Percentiles rank a stretch among this genome's conserved stretches.
Evolutionary conservation across 1,140 invertebrate species (phyloP).

Genomic region (Aporrectodea caliginosa): DNA sequence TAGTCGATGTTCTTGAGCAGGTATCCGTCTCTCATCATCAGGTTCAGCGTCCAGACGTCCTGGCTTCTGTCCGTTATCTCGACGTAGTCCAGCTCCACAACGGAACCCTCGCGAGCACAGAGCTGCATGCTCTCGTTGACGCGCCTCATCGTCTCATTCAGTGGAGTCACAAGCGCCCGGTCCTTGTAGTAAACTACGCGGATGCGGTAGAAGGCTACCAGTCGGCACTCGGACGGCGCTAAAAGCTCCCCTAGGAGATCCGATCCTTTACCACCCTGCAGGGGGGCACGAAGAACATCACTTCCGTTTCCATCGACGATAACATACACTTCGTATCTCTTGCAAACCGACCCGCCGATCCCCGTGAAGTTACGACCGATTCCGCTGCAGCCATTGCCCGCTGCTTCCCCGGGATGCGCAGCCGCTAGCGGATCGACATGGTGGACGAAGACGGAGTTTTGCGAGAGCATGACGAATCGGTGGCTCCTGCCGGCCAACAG

Average conservation of each 20-base stretch:
- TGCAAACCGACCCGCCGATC: too few species aligned
- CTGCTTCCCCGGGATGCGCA: too few species aligned
- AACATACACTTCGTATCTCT: neutral
- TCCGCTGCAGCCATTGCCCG: too few species aligned
- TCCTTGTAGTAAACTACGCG: neutral
- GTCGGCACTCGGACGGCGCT: neutral
- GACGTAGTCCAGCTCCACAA: neutral
- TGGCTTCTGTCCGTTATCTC: neutral
- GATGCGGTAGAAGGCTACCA: neutral
- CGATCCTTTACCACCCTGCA: too few species aligned
- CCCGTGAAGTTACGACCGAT: too few species aligned
- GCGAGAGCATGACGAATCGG: neutral
- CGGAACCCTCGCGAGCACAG: neutral
- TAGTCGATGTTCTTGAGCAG: neutral
- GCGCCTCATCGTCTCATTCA: neutral
- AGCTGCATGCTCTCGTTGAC: neutral
- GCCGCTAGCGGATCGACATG: too few species aligned
- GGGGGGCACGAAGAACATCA: neutral
- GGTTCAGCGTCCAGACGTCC: neutral
- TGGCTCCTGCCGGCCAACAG: neutral
- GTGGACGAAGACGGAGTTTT: neutral
- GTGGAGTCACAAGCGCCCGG: neutral
- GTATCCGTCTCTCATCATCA: neutral
- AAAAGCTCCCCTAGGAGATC: neutral
- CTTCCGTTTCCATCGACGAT: neutral